phyloP scores from a whole-genome alignment of 2,797 vertebrate species.

The Artibeus lituratus region DNA sequence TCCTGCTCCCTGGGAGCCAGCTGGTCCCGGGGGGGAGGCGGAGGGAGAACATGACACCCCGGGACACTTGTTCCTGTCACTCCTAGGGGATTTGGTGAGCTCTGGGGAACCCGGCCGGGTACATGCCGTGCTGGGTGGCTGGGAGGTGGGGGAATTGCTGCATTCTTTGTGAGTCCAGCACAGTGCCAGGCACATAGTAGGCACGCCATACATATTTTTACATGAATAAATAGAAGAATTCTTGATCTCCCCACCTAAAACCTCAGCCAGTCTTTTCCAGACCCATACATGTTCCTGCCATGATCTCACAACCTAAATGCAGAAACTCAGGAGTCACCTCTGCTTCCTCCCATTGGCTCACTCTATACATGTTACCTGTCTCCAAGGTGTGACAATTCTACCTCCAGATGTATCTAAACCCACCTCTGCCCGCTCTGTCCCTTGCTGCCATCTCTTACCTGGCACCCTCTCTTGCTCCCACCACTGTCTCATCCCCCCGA shows the following conservation, averaged over 20 bases:
- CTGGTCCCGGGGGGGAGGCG: not conserved
- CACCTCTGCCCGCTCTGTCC: accelerated
- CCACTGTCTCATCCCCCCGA: not conserved
- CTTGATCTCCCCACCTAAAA: not conserved
- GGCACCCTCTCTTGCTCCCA: not conserved
- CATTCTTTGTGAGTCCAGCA: not conserved
- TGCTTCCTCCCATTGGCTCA: not conserved
- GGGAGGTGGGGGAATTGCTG: not conserved
- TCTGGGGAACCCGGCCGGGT: not conserved
- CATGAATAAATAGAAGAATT: not conserved
- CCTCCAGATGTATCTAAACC: too few species aligned
- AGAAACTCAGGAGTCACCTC: not conserved
- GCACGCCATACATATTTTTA: not conserved
- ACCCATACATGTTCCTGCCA: not conserved
- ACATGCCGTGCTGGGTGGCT: slow-evolving; percentile 51
- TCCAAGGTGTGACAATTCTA: not conserved
- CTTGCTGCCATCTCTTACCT: accelerated
- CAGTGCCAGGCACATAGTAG: not conserved
- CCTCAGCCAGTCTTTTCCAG: not conserved
- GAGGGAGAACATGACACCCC: slow-evolving; percentile 40
- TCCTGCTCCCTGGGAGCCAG: not conserved
- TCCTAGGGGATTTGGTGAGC: slow-evolving; percentile 68
- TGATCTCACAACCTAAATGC: not conserved
- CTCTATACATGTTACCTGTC: not conserved
- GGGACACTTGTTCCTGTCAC: slow-evolving; percentile 62